Evolutionary conservation across 1,140 invertebrate genomes (phyloP).

Genomic region (Brachionus plicatilis): DNA sequence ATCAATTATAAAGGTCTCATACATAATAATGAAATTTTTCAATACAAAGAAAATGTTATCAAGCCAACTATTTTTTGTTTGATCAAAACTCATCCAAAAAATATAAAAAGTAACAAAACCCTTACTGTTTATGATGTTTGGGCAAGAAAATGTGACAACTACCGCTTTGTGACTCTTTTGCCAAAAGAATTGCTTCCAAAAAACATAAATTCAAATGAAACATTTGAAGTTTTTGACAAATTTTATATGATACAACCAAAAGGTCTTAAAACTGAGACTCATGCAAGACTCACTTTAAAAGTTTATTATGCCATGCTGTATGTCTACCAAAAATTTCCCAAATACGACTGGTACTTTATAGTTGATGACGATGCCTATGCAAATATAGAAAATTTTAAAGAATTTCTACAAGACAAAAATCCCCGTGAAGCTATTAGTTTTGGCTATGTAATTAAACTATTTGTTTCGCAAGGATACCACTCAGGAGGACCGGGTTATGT

Average conservation of each 20-base stretch:
- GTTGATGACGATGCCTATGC: constrained; percentile 87
- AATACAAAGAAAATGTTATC: not conserved
- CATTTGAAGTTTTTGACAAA: not conserved
- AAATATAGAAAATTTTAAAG: constrained; percentile 56
- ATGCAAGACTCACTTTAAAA: not conserved
- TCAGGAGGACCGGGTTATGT: constrained; percentile 49
- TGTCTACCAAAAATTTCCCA: constrained; percentile 58
- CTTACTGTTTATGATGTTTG: not conserved
- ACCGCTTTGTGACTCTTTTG: not conserved
- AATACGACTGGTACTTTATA: constrained; percentile 81
- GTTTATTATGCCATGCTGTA: not conserved
- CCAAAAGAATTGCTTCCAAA: not conserved
- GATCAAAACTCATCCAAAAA: not conserved
- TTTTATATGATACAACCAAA: constrained; percentile 26
- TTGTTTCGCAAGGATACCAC: not conserved
- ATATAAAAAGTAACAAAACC: not conserved
- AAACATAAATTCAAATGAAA: not conserved
- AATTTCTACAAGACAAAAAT: constrained; percentile 47
- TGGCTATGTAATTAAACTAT: constrained; percentile 20
- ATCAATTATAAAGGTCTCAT: no score
- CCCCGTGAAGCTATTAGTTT: constrained; percentile 42
- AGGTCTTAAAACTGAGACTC: not conserved
- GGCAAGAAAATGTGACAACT: not conserved
- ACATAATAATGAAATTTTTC: no score
- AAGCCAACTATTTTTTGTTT: not conserved